These are phyloP conservation scores for Sus scrofa DNA, from an alignment of 2,113 vertebrate genomes.

Conservation along the genomic window DNA sequence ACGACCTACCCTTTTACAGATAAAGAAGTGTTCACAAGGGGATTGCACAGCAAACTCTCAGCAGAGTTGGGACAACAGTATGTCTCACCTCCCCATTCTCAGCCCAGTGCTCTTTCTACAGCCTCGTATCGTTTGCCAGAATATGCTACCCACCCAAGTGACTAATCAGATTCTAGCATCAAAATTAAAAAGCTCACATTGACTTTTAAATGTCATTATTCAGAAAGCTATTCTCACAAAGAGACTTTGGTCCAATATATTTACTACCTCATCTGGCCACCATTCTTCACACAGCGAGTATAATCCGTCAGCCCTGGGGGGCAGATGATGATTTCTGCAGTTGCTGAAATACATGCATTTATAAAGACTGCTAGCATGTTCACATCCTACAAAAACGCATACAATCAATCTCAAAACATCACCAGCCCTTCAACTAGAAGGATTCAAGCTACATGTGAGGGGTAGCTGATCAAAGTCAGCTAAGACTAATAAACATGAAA, in stretches of 20 bases:
- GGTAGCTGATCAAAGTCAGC: conserved; percentile 75
- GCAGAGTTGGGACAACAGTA: neutral
- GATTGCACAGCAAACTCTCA: neutral
- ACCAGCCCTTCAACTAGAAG: conserved; percentile 72
- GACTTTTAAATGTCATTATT: conserved; percentile 71
- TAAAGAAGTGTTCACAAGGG: conserved; percentile 23
- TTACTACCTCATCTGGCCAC: conserved; percentile 72
- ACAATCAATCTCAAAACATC: conserved; percentile 76
- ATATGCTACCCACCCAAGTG: conserved; percentile 17
- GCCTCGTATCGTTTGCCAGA: neutral
- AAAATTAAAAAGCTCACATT: conserved; percentile 51
- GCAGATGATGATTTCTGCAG: conserved; percentile 74
- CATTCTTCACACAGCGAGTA: conserved; percentile 77
- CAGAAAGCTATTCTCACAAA: conserved; percentile 64
- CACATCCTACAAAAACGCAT: conserved; percentile 62
- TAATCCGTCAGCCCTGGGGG: conserved; percentile 51
- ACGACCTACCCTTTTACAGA: neutral
- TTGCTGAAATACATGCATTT: conserved; percentile 55
- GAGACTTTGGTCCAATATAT: conserved; percentile 52
- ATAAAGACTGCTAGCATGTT: conserved; percentile 73
- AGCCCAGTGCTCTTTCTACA: neutral
- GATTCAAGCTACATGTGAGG: conserved; percentile 62
- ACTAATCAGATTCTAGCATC: neutral
- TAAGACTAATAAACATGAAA: conserved; percentile 82
- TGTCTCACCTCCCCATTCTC: neutral